Conservation (phyloP, 2,888 invertebrate species). For the Polydrusus pterygomalis region DNA sequence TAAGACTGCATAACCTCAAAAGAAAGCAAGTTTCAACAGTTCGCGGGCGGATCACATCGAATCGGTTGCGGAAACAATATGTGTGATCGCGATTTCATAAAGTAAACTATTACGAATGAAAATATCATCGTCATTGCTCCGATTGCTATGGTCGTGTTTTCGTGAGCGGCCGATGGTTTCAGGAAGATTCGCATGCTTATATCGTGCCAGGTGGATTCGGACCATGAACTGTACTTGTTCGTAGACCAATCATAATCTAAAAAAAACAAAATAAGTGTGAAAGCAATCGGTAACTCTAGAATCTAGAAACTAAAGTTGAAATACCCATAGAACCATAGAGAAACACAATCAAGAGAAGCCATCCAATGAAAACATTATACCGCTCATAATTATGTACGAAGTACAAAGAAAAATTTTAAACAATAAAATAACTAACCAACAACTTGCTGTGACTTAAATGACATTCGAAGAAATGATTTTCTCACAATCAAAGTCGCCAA, state of each 20-base stretch:
- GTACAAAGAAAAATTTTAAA: no score
- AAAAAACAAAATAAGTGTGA: conserved; percentile 54
- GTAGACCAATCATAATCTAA: conserved; percentile 86
- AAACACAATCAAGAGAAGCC: no score
- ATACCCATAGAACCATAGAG: no score
- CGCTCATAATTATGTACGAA: no score
- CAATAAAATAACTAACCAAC: no score
- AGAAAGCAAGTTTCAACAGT: conserved; percentile 58
- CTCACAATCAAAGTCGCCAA: no score
- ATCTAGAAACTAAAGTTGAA: no score
- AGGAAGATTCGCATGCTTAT: conserved; percentile 87
- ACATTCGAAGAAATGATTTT: no score
- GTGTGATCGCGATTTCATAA: conserved; percentile 73
- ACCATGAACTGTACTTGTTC: conserved; percentile 89
- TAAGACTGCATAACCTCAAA: conserved; percentile 2
- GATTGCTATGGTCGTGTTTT: conserved; percentile 74
- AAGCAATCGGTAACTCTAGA: neutral
- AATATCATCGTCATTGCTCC: conserved; percentile 73
- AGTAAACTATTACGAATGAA: conserved; percentile 75
- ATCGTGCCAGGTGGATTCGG: conserved; percentile 89
- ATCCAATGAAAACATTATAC: no score
- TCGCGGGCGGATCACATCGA: conserved; percentile 60
- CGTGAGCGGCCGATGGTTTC: conserved; percentile 78
- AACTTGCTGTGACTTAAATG: no score
- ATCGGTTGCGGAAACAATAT: conserved; percentile 69